Evolutionary conservation across 2,888 invertebrate genomes (phyloP), one percentile per base, ranked within the genome.

Genomic region (Ochlodes sylvanus): DNA sequence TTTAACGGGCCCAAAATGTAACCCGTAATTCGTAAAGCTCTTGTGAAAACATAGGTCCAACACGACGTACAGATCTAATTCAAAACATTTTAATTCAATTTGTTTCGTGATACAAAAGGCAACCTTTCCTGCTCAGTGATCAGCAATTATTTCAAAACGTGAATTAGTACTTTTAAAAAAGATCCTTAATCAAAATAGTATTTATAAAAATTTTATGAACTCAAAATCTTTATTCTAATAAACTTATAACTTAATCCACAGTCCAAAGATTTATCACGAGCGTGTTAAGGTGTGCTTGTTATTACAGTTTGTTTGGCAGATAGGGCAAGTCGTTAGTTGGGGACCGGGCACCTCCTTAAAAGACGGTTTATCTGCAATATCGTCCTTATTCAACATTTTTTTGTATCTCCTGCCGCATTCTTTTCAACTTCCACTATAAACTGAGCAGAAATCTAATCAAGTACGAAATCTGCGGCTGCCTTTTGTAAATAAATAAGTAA

Each of bases 251-350:
- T 84, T 79, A 70, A 9, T 79, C 84, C 83, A 79, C 64, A 71
- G 74, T 55, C 61, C 65, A 74, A 78, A 81, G 83, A 89, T 87
- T 88, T 87, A 87, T 87, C 82, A 78, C 80, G 78, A 77, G 77
- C 78, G 80, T 81, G 83, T 81, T 82, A 84, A 88, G 86, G 83
- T 87, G 84, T 79, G 83, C 84, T 84, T 87, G 86, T 87, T 87
- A 86, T 88, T 83, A 83, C 83, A 86, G 84, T 86, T 87, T 88
- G 84, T 83, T 87, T 85, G 81, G 78, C 80, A 87, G 87, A 88
- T 87, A 87, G 77, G 80, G 77, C 78, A 78, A 81, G 80, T 84
- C 85, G 81, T 85, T 85, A 83, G 81, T 80, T 73, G 74, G 73
- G 76, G 72, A 70, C 73, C 72, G 73, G 74, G 78, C 76, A 78